Percentiles rank a stretch among this genome's conserved stretches.
phyloP scores from a whole-genome alignment of 2,113 vertebrate species.

The Cavia aperea region DNA sequence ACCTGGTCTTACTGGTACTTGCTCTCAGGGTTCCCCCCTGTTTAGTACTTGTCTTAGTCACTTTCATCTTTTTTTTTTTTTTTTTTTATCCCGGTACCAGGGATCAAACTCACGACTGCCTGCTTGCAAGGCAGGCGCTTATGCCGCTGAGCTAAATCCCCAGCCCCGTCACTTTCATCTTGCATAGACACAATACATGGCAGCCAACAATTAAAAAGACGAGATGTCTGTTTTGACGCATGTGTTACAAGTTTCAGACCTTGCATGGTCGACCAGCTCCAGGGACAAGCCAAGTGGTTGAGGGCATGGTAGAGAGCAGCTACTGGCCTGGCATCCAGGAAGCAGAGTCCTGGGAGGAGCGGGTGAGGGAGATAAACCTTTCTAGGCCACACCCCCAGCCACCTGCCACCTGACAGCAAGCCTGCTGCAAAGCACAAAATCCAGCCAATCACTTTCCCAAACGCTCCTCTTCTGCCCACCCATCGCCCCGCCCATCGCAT shows the following conservation, averaged over 20 bases:
- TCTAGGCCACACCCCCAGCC: neutral
- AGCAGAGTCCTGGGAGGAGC: neutral
- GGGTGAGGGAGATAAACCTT: neutral
- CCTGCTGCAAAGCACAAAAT: neutral
- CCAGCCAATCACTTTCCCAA: neutral
- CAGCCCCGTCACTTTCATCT: neutral
- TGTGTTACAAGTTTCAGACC: neutral
- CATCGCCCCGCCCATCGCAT: neutral
- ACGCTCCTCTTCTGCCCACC: neutral
- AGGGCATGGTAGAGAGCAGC: neutral
- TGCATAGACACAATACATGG: neutral
- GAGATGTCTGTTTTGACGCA: neutral
- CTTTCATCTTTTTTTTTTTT: neutral
- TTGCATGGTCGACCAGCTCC: neutral
- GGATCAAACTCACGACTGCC: too few species aligned
- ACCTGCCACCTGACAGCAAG: neutral
- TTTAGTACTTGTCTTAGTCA: neutral
- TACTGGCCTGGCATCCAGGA: neutral
- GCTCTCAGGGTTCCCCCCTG: neutral
- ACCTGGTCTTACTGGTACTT: too few species aligned
- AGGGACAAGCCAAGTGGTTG: neutral
- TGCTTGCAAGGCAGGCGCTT: too few species aligned
- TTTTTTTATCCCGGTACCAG: too few species aligned
- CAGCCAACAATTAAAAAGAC: neutral
- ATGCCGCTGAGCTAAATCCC: too few species aligned